phyloP scores from a whole-genome alignment of 2,888 invertebrate species.

The Sinodicranocentrus sp. region DNA sequence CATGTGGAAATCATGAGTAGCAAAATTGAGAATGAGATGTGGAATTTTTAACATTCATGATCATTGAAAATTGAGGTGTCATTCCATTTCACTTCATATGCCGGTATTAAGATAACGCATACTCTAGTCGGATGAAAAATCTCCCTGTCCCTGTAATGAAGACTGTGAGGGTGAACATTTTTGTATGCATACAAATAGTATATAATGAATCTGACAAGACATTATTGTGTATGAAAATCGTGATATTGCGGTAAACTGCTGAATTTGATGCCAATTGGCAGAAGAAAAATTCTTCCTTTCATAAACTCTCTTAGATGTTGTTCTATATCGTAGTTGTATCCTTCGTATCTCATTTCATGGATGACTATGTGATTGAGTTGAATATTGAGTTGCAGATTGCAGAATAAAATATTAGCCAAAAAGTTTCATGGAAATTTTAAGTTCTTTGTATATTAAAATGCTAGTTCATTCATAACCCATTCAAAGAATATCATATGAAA shows the following conservation, averaged over 20 bases:
- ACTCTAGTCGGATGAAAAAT: constrained; percentile 25
- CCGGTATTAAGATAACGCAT: constrained; percentile 6
- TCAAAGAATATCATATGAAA: no score
- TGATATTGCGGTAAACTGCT: constrained; percentile 48
- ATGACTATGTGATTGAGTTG: no score
- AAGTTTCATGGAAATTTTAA: no score
- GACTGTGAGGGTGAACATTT: constrained; percentile 14
- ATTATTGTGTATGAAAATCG: constrained; percentile 60
- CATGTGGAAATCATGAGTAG: no score
- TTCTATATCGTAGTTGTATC: no score
- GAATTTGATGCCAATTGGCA: constrained; percentile 57
- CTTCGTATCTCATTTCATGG: no score
- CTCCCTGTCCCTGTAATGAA: constrained; percentile 9
- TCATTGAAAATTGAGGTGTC: constrained; percentile 56
- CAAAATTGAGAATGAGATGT: constrained; percentile 28
- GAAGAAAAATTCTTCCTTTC: not conserved
- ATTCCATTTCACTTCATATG: constrained; percentile 28
- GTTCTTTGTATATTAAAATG: no score
- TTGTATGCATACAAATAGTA: not conserved
- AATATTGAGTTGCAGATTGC: no score
- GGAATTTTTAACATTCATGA: constrained; percentile 45
- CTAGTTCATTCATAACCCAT: no score
- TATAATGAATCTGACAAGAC: constrained; percentile 43
- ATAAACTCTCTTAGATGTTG: not conserved
- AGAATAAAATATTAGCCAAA: no score